A percentile compares a stretch with the other conserved stretches of the same genome.
phyloP scores from a whole-genome alignment of 2,113 vertebrate species.

The Manacus vitellinus region DNA sequence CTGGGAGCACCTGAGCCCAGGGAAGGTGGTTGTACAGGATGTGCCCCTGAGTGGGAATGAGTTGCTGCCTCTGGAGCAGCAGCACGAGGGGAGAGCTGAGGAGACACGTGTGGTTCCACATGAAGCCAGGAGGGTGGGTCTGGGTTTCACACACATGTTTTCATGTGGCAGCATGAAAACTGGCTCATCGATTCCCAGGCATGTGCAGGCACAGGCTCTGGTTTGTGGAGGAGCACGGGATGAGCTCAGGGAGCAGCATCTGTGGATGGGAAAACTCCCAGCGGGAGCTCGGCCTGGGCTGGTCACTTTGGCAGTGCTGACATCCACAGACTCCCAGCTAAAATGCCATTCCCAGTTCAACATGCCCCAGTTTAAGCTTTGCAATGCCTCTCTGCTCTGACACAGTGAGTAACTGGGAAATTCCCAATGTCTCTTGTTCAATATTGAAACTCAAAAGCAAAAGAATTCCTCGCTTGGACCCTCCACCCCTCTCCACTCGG shows the following conservation, averaged over 20 bases:
- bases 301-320: rapidly evolving
- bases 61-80: rapidly evolving
- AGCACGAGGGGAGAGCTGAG: rapidly evolving
- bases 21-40: neutral
- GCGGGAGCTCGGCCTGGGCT: neutral
- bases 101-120: rapidly evolving
- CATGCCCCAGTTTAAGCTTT: rapidly evolving
- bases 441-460: neutral
- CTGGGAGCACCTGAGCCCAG: rapidly evolving
- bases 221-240: rapidly evolving
- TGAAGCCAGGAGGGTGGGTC: neutral
- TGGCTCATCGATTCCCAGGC: neutral
- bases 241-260: neutral
- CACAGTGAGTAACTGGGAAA: neutral
- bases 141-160: rapidly evolving
- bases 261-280: rapidly evolving
- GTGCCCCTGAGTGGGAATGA: rapidly evolving
- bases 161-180: neutral
- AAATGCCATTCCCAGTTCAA: neutral
- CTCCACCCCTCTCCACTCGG: neutral
- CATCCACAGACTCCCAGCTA: neutral
- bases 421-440: neutral
- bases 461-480: no score
- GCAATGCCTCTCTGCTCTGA: neutral
- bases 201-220: rapidly evolving